Conservation (phyloP, 2,797 vertebrate genomes). For the Peromyscus attwateri region DNA sequence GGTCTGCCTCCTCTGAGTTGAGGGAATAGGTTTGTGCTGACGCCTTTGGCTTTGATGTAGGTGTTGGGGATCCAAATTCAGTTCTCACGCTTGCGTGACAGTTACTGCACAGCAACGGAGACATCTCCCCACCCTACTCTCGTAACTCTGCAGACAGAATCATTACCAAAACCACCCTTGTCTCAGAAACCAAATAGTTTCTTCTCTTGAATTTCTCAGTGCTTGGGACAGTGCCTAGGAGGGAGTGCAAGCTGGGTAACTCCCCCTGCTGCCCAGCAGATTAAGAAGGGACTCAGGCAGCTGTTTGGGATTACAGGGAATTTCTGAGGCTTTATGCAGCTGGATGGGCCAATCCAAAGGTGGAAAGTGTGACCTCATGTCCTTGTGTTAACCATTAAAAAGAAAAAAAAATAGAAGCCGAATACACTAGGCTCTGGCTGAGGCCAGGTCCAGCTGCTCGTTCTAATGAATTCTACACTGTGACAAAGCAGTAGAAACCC, state of each 20-base stretch:
- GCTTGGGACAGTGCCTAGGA: not conserved
- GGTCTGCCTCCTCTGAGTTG: not conserved
- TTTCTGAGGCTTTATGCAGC: conserved; percentile 42
- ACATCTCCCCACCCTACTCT: not conserved
- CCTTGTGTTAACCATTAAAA: not conserved
- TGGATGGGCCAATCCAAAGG: conserved; percentile 9
- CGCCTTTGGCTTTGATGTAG: not conserved
- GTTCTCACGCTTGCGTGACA: not conserved
- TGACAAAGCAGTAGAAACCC: rapidly evolving
- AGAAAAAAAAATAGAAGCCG: not conserved
- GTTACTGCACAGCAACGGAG: not conserved
- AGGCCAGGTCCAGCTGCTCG: rapidly evolving
- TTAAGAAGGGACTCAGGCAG: conserved; percentile 37
- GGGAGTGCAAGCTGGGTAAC: conserved; percentile 2
- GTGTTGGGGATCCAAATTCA: not conserved
- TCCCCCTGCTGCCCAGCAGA: not conserved
- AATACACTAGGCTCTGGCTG: rapidly evolving
- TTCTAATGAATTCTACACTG: not conserved
- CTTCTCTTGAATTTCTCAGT: not conserved
- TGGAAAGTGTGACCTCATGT: conserved; percentile 2
- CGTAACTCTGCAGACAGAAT: not conserved
- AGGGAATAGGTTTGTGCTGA: not conserved
- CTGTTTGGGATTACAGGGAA: conserved; percentile 65
- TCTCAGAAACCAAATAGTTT: not conserved
- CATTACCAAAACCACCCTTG: not conserved